Base-by-base conservation (phyloP, 2,888 invertebrate genomes). In the Drosophila peninsularis region DNA sequence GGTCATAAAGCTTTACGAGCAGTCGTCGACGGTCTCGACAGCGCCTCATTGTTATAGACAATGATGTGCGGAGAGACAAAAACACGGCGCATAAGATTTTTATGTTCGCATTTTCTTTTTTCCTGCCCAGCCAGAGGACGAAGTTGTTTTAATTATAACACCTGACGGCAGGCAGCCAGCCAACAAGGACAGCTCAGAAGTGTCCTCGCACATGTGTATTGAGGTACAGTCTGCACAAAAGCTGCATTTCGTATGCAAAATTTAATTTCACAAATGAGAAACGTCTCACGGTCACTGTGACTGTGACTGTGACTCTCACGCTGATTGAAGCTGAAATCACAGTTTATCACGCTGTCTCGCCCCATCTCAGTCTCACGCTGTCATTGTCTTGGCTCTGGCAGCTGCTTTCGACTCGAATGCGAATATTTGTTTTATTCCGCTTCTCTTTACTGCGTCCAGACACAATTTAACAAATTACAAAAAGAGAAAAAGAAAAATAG, bases 391-490 rank as follows among this genome's bases (percentile, higher is more conserved):
- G 50, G 62, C 36, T 36, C 34, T 24, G 63, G 1, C 27, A 30
- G 27, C 27, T 30, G 27, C 57, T 39, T 49, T 69, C 49, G 49
- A 50, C 53, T 34, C 37, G 36, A 24, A 24, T 64, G 57, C 34
- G 49, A 32, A 54, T 63, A 71, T 68, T 61, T 67, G 32, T 21
- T 34, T 21, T 32, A 32, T 50, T 27, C 45, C 11, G 10, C 11
- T 10, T 5, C 44, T 24, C 14, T n/a, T 17, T 17, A 2, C n/a
- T n/a, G n/a, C n/a, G 27, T 50, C 64, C 80, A 86, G 71, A 70
- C 66, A 84, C 87, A 87, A 87, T 87, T 84, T 80, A 82, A 80
- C 62, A 87, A 87, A 84, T 84, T 84, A 83, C 81, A 82, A 82
- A 82, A 82, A 52, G n/a, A 11, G 11, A 1, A 11, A 17, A 10